phyloP scores from a whole-genome alignment of 2,888 invertebrate species.

The Panopea generosa region DNA sequence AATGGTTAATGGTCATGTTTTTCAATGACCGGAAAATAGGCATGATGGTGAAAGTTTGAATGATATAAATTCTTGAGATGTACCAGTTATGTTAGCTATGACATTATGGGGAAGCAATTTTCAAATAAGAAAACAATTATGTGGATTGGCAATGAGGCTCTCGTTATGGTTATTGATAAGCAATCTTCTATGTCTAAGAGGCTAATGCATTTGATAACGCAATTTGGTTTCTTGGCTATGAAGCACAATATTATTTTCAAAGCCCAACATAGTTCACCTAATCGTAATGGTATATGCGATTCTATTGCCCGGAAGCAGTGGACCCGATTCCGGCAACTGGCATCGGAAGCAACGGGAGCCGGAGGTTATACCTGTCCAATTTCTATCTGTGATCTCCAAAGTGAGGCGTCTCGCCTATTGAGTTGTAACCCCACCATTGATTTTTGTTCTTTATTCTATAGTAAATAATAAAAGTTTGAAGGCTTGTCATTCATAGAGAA shows the following conservation, averaged over 20 bases:
- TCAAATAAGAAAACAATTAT: conserved; percentile 14
- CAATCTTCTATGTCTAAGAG: conserved; percentile 33
- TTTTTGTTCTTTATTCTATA: too few relatives aligned
- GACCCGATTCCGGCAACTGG: not conserved
- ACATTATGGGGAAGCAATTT: not conserved
- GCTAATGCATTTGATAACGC: conserved; percentile 15
- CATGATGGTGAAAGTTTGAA: conserved; percentile 2
- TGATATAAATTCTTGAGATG: conserved; percentile 11
- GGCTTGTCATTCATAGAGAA: too few relatives aligned
- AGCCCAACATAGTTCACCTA: conserved; percentile 17
- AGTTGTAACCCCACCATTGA: too few relatives aligned
- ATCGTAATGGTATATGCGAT: conserved; percentile 18
- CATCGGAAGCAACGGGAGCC: not conserved
- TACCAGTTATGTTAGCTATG: conserved; percentile 2
- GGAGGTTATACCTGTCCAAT: not conserved
- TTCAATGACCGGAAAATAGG: conserved; percentile 2
- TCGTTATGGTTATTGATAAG: conserved; percentile 17
- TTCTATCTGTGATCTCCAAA: conserved; percentile 4
- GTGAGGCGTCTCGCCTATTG: conserved; percentile 2
- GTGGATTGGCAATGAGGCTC: conserved; percentile 24
- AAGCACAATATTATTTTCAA: conserved; percentile 17
- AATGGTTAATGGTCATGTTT: too few relatives aligned
- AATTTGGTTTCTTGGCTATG: conserved; percentile 23
- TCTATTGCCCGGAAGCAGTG: conserved; percentile 24
- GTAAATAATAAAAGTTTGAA: too few relatives aligned